These are phyloP conservation scores for Theocolax elegans DNA, from an alignment of 1,140 invertebrate species.

Conservation along the genomic window DNA sequence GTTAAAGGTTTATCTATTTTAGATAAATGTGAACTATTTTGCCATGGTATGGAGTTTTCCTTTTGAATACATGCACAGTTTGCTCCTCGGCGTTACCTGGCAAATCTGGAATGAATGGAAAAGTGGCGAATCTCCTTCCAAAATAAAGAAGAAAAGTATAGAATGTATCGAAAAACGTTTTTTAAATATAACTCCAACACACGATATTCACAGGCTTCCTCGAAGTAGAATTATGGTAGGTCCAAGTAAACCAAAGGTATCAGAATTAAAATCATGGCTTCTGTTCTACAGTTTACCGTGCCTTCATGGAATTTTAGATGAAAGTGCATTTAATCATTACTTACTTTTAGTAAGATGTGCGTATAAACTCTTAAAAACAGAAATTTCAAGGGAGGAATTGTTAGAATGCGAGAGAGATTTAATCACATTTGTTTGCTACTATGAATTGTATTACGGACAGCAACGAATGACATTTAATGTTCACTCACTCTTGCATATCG, in stretches of 20 bases:
- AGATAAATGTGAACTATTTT: constrained; percentile 11
- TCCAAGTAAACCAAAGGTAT: background rate
- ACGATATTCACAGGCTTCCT: background rate
- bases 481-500: constrained; percentile 25
- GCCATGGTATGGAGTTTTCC: constrained; percentile 44
- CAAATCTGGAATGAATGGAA: constrained; percentile 33
- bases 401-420: constrained; percentile 24
- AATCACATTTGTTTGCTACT: constrained; percentile 21
- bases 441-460: constrained; percentile 21
- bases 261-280: constrained; percentile 20
- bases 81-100: constrained; percentile 38
- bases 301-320: constrained; percentile 4
- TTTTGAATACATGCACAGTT: constrained; percentile 39
- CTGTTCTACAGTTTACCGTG: background rate
- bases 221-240: background rate
- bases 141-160: background rate
- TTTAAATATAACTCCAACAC: background rate
- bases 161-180: too few relatives aligned
- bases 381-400: constrained; percentile 26
- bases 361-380: constrained; percentile 4
- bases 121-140: background rate
- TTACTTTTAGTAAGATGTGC: constrained; percentile 21
- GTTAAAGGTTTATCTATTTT: too few relatives aligned
- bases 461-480: constrained; percentile 33
- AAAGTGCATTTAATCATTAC: too few relatives aligned